Base-by-base conservation (phyloP, 30 jellyfish, hydroid and myxozoan species). In the Phacellophora camtschatica region DNA sequence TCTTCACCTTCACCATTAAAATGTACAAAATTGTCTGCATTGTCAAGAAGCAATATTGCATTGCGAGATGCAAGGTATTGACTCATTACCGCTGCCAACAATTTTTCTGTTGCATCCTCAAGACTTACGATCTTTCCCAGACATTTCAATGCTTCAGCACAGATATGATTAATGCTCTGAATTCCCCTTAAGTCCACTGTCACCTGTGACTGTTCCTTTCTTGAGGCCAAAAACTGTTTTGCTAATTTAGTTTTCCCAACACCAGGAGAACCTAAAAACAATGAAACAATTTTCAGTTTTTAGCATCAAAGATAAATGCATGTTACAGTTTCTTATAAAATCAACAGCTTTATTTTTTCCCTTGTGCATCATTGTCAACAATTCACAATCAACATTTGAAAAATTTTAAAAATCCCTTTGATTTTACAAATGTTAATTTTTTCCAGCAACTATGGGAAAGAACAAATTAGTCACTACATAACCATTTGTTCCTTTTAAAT, bases 201-300 rank as follows among this genome's bases (percentile, higher is more conserved):
- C 3, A 41, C 49, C 4, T n/a, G 41, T 1, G 42, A 15, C 12
- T 18, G 23, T 22, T 54, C 90, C 7, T 13, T 42, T 66, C 50
- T 18, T 46, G 90, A 42, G 5, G 3, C 33, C 82, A 78, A 15
- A 19, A 57, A 61, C 13, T 0, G 1, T 15, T 62, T 29, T 45
- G 90, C 90, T 10, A 78, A 39, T 50, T 53, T 62, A 4, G 90
- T 78, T 25, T 78, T 78, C 5, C 90, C 90, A 43, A 62, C 88
- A 6, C 90, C 90, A 48, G 90, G 64, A 27, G 71, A 62, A 28
- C 84, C 84, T 71, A 29, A 16, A 22, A 23, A 53, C 45, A 23
- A 69, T 12, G 0, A 23, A 46, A 3, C n/a, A n/a, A n/a, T n/a
- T n/a, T 12, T n/a, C n/a, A n/a, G n/a, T n/a, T n/a, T n/a, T n/a